Conservation (phyloP, 1,140 invertebrate species). For the Pomacea maculata region DNA sequence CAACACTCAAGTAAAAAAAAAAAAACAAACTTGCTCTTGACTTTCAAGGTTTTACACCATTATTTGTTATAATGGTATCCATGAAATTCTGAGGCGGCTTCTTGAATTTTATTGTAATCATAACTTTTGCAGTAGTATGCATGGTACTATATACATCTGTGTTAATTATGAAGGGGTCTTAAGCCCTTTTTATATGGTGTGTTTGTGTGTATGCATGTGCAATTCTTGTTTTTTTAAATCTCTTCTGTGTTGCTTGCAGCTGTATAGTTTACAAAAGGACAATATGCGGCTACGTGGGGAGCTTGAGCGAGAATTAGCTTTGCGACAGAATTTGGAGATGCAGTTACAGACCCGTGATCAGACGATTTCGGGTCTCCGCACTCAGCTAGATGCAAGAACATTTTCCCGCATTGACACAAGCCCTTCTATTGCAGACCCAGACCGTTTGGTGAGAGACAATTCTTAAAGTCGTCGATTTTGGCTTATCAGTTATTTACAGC, state of each 20-base stretch:
- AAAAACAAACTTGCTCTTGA: not conserved
- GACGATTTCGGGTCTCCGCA: slow-evolving; percentile 52
- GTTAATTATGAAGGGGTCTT: not conserved
- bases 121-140: not conserved
- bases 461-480: not conserved
- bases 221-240: no score
- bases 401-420: slow-evolving; percentile 34
- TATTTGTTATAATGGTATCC: no score
- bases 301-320: slow-evolving; percentile 57
- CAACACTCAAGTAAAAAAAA: slow-evolving; percentile 56
- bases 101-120: not conserved
- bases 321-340: slow-evolving; percentile 59
- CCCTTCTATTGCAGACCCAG: slow-evolving; percentile 33
- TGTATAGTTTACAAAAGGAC: slow-evolving; percentile 59
- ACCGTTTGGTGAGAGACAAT: slow-evolving; percentile 23
- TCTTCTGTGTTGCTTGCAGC: slow-evolving; percentile 29
- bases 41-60: not conserved
- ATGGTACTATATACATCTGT: not conserved
- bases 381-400: slow-evolving; percentile 48
- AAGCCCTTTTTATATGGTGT: not conserved
- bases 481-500: not conserved
- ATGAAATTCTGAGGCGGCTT: not conserved
- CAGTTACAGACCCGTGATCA: slow-evolving; percentile 63
- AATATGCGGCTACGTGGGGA: slow-evolving; percentile 56
- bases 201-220: not conserved